phyloP scores from a whole-genome alignment of 2,888 invertebrate genomes.

The Xylocampa areola region DNA sequence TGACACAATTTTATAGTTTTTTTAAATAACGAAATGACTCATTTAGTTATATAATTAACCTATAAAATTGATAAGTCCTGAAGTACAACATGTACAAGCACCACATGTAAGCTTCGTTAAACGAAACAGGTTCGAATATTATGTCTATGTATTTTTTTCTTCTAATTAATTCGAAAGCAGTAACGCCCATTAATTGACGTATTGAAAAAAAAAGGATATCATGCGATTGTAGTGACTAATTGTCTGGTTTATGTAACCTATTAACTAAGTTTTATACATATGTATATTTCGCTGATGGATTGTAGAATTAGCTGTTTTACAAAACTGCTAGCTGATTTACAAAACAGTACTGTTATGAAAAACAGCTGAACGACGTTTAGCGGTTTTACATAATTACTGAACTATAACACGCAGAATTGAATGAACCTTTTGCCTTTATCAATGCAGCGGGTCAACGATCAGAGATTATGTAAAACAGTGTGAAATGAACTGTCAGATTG shows the following conservation, averaged over 20 bases:
- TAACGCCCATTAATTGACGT: background rate
- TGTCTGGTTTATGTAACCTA: background rate
- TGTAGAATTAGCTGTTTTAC: too few relatives aligned
- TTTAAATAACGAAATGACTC: background rate
- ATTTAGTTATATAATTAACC: background rate
- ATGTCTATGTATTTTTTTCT: background rate
- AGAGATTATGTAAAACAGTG: too few relatives aligned
- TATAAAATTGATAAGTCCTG: background rate
- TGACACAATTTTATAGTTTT: background rate
- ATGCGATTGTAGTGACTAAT: too few relatives aligned
- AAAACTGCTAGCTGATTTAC: too few relatives aligned
- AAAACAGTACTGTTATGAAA: too few relatives aligned
- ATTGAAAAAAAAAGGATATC: background rate
- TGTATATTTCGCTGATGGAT: too few relatives aligned
- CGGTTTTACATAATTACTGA: too few relatives aligned
- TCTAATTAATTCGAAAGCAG: background rate
- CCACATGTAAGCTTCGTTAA: background rate
- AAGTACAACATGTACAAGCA: constrained; percentile 1
- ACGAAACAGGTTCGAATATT: background rate
- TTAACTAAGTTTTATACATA: background rate
- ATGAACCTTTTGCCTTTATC: too few relatives aligned
- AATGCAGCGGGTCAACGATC: too few relatives aligned
- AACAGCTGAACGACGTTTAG: too few relatives aligned
- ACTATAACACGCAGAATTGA: too few relatives aligned
- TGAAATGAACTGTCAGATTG: too few relatives aligned